Percentiles rank a stretch among this genome's conserved stretches.
phyloP scores from a whole-genome alignment of 2,797 vertebrate species.

The Catamblyrhynchus diadema region DNA sequence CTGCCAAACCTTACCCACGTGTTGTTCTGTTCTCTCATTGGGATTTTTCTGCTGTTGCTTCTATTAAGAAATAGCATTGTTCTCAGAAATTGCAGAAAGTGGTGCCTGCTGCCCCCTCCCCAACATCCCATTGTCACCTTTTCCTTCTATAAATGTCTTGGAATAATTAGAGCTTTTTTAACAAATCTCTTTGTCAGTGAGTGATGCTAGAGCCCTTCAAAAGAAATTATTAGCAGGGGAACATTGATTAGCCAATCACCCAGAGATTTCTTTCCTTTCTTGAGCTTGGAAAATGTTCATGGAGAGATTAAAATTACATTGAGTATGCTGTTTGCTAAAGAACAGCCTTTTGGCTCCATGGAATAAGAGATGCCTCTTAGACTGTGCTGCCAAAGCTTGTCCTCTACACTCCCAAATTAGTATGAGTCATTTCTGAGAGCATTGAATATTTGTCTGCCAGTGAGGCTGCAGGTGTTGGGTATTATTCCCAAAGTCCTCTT shows the following conservation, averaged over 20 bases:
- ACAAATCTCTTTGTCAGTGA: not conserved
- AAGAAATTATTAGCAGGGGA: not conserved
- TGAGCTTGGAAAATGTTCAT: not conserved
- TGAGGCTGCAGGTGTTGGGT: not conserved
- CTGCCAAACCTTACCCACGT: not conserved
- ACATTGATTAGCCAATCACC: not conserved
- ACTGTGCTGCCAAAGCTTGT: not conserved
- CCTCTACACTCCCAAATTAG: not conserved
- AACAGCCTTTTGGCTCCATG: not conserved
- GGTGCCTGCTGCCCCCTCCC: accelerated
- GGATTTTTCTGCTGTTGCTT: not conserved
- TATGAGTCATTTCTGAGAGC: not conserved
- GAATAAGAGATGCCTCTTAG: not conserved
- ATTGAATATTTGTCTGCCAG: not conserved
- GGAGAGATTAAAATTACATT: not conserved
- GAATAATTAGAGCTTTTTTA: not conserved
- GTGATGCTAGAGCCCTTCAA: not conserved
- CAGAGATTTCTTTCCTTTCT: not conserved
- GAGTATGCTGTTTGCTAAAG: not conserved
- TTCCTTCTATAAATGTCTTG: not conserved
- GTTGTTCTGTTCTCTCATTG: not conserved
- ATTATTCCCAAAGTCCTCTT: constrained; percentile 11
- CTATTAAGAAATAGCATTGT: not conserved
- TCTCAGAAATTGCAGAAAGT: not conserved
- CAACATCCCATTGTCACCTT: not conserved